Conservation (phyloP, 2,113 vertebrate species). For the Pongo abelii region DNA sequence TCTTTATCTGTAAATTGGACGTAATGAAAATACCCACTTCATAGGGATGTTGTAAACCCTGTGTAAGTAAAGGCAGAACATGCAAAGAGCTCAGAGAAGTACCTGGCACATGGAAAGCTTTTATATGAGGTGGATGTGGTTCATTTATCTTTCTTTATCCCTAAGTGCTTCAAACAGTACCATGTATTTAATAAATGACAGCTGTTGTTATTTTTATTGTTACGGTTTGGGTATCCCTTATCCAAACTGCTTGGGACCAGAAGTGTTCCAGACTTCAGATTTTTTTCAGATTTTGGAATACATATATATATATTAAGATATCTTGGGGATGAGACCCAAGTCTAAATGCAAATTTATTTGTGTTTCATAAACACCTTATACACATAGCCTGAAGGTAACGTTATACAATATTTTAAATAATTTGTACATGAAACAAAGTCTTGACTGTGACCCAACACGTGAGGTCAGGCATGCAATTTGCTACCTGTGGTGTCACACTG, state of each 20-base stretch:
- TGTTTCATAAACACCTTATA: neutral
- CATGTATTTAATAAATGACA: neutral
- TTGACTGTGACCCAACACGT: neutral
- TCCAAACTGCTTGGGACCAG: neutral
- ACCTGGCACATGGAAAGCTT: neutral
- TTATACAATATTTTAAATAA: neutral
- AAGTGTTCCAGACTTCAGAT: neutral
- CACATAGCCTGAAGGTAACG: neutral
- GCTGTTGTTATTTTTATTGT: neutral
- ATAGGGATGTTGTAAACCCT: neutral
- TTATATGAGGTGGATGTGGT: neutral
- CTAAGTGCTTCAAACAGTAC: neutral
- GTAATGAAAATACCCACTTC: neutral
- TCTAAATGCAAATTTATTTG: neutral
- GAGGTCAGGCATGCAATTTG: neutral
- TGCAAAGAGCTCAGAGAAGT: neutral
- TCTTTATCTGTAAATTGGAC: neutral
- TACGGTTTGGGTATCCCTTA: neutral
- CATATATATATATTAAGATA: neutral
- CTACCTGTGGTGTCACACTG: neutral
- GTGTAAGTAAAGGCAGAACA: neutral
- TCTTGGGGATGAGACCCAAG: neutral
- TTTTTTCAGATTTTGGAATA: neutral
- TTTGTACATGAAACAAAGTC: neutral
- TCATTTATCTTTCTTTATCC: neutral